Evolutionary conservation across 1,140 invertebrate species (phyloP).

Genomic region (Leptopilina boulardi): DNA sequence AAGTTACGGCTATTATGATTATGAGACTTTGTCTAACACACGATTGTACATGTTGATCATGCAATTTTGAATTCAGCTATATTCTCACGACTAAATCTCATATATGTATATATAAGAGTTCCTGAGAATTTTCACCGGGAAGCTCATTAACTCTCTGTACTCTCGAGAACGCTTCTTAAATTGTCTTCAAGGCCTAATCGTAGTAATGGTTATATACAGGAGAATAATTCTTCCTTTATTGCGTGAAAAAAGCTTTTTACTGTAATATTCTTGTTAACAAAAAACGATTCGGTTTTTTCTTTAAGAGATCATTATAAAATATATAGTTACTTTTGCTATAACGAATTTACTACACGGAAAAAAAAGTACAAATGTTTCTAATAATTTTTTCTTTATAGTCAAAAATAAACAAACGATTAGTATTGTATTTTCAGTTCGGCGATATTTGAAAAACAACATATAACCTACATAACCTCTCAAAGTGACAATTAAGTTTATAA

Average conservation of each 20-base stretch:
- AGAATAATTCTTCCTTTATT: constrained; percentile 23
- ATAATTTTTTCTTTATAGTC: too few relatives aligned
- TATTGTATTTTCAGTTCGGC: too few relatives aligned
- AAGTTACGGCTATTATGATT: not conserved
- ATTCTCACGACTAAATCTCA: constrained; percentile 26
- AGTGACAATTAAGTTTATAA: too few relatives aligned
- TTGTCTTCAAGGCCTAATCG: constrained; percentile 29
- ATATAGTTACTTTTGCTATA: not conserved
- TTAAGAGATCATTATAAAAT: not conserved
- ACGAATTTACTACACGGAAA: not conserved
- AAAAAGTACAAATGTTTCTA: too few relatives aligned
- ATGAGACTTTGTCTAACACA: not conserved
- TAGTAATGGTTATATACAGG: not conserved
- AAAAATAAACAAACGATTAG: too few relatives aligned
- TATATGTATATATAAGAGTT: constrained; percentile 26
- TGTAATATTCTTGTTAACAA: constrained; percentile 10
- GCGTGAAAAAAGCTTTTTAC: not conserved
- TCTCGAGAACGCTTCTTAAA: constrained; percentile 32
- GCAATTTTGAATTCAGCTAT: constrained; percentile 16
- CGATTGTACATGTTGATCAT: not conserved
- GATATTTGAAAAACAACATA: too few relatives aligned
- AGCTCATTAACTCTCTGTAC: constrained; percentile 31
- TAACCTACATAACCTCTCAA: too few relatives aligned
- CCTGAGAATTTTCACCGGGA: constrained; percentile 31
- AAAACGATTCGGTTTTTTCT: not conserved